phyloP scores from a whole-genome alignment of 1,140 invertebrate species.

The Tribolium madens region DNA sequence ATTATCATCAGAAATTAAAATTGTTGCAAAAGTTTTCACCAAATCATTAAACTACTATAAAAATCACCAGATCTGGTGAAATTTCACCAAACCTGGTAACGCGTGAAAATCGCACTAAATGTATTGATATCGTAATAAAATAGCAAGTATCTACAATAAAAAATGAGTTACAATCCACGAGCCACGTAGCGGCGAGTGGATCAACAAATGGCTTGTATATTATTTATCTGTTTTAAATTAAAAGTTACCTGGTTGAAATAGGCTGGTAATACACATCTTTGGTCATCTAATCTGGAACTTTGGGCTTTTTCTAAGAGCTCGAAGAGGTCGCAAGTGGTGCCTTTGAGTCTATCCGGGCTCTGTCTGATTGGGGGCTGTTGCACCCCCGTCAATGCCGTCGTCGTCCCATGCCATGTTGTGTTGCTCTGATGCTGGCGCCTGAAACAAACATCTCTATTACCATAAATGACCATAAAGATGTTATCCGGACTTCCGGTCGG shows the following conservation, averaged over 20 bases:
- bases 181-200: too few species aligned
- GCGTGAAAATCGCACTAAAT: too few species aligned
- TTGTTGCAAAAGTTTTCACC: too few species aligned
- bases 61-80: too few species aligned
- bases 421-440: conserved; percentile 68
- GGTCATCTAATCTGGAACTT: conserved; percentile 92
- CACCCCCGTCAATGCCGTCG: conserved; percentile 61
- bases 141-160: too few species aligned
- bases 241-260: conserved; percentile 91
- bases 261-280: conserved; percentile 90
- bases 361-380: conserved; percentile 51
- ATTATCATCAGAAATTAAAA: too few species aligned
- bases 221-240: too few species aligned
- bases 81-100: too few species aligned
- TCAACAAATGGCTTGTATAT: too few species aligned
- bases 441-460: conserved; percentile 54
- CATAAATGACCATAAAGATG: not conserved
- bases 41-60: too few species aligned
- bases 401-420: conserved; percentile 66
- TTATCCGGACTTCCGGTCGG: not conserved
- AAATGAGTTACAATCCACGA: too few species aligned
- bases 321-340: conserved; percentile 85
- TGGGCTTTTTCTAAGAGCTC: conserved; percentile 92
- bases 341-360: conserved; percentile 70
- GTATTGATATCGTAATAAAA: too few species aligned